phyloP scores from a whole-genome alignment of 2,113 vertebrate genomes.

The Chloroceryle aenea region DNA sequence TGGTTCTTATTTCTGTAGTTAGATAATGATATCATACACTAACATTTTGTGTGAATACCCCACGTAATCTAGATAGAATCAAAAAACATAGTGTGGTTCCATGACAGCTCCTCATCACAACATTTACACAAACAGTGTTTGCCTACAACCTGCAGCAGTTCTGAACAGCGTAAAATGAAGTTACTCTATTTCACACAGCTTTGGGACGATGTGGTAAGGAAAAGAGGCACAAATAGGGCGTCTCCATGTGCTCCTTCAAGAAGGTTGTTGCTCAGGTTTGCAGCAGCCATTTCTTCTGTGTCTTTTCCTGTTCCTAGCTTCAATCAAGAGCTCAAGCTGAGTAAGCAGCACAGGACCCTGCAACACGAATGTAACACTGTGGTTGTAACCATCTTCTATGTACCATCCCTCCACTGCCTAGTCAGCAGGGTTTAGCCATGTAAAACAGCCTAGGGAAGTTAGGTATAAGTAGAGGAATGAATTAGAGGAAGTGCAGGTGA shows the following conservation, averaged over 20 bases:
- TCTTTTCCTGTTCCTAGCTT: neutral
- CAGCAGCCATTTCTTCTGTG: neutral
- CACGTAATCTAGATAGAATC: neutral
- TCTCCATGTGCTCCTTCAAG: neutral
- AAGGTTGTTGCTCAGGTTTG: neutral
- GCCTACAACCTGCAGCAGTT: neutral
- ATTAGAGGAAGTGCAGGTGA: neutral
- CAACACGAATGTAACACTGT: fast-evolving
- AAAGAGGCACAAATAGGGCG: fast-evolving
- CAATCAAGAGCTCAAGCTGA: neutral
- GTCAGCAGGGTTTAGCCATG: neutral
- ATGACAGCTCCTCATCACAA: fast-evolving
- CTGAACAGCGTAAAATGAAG: neutral
- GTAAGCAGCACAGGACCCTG: neutral
- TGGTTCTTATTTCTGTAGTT: neutral
- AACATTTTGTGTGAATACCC: fast-evolving
- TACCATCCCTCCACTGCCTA: neutral
- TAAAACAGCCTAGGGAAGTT: neutral
- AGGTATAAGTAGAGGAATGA: neutral
- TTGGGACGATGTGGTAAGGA: fast-evolving
- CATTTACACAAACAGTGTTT: fast-evolving
- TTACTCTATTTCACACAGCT: neutral
- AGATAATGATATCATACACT: neutral
- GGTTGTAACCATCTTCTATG: neutral
- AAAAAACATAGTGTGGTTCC: neutral